phyloP scores from a whole-genome alignment of 1,140 invertebrate species.

The Drosophila ananassae region DNA sequence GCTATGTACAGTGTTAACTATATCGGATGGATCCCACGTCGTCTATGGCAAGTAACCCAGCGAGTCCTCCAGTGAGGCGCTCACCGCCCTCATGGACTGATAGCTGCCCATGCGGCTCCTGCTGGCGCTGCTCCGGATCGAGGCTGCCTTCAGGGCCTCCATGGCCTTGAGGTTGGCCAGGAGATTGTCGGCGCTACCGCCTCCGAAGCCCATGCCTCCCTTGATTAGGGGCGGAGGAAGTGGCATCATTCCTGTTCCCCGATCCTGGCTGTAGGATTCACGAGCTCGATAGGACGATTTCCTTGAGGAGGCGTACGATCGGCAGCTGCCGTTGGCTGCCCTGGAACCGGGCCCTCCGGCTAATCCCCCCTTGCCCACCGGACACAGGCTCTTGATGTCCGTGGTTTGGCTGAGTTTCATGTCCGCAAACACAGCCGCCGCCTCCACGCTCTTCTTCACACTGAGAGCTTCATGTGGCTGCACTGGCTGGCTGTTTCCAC shows the following conservation, averaged over 20 bases:
- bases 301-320: conserved; percentile 54
- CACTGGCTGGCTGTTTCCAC: conserved; percentile 82
- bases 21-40: conserved; percentile 25
- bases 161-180: conserved; percentile 75
- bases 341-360: conserved; percentile 6
- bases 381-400: conserved; percentile 79
- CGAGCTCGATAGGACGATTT: conserved; percentile 60
- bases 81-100: conserved; percentile 80
- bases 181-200: conserved; percentile 72
- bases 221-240: conserved; percentile 25
- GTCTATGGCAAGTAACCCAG: conserved; percentile 84
- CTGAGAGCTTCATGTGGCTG: conserved; percentile 89
- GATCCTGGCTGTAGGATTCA: conserved; percentile 71
- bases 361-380: conserved; percentile 15
- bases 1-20: conserved; percentile 37
- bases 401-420: conserved; percentile 85
- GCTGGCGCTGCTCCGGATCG: conserved; percentile 61
- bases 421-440: conserved; percentile 92
- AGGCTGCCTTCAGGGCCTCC: conserved; percentile 62
- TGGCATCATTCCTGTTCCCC: conserved; percentile 23
- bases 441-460: conserved; percentile 94
- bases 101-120: conserved; percentile 72
- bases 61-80: conserved; percentile 83
- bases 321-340: conserved; percentile 51
- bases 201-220: conserved; percentile 41